These are phyloP conservation scores for Tetragnatha versicolor DNA, from an alignment of 1,140 invertebrate species.

Conservation along the genomic window DNA sequence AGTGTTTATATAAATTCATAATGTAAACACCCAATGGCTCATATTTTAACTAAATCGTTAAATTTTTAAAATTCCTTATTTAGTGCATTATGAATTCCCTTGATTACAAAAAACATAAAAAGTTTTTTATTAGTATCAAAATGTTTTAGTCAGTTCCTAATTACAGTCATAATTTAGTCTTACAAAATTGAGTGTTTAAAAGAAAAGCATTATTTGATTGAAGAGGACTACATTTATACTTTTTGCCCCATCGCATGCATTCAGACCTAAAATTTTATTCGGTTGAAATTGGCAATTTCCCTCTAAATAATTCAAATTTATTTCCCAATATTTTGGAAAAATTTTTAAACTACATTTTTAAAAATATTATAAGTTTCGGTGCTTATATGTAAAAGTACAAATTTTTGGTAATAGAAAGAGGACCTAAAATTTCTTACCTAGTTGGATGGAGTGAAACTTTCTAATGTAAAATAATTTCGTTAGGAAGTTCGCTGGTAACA, in stretches of 20 bases:
- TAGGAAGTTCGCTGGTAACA: not conserved
- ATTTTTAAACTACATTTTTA: not conserved
- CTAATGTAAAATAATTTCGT: slow-evolving; percentile 1
- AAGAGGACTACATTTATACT: not conserved
- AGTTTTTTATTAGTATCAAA: too few relatives aligned
- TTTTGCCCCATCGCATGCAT: not conserved
- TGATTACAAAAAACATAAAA: too few relatives aligned
- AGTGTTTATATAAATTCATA: too few relatives aligned
- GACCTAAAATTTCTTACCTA: not conserved
- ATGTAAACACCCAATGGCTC: too few relatives aligned
- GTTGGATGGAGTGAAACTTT: not conserved
- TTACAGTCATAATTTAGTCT: too few relatives aligned
- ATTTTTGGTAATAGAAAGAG: not conserved
- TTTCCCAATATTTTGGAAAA: not conserved
- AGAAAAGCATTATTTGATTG: too few relatives aligned
- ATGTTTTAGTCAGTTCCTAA: too few relatives aligned
- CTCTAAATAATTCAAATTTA: not conserved
- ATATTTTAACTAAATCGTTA: too few relatives aligned
- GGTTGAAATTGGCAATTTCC: not conserved
- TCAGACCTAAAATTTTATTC: not conserved
- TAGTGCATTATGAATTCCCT: too few relatives aligned
- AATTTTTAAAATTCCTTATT: too few relatives aligned
- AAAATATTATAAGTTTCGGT: not conserved
- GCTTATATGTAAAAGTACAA: not conserved
- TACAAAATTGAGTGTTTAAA: too few relatives aligned